Conservation (phyloP, 1,140 invertebrate genomes). For the Monochamus saltuarius region DNA sequence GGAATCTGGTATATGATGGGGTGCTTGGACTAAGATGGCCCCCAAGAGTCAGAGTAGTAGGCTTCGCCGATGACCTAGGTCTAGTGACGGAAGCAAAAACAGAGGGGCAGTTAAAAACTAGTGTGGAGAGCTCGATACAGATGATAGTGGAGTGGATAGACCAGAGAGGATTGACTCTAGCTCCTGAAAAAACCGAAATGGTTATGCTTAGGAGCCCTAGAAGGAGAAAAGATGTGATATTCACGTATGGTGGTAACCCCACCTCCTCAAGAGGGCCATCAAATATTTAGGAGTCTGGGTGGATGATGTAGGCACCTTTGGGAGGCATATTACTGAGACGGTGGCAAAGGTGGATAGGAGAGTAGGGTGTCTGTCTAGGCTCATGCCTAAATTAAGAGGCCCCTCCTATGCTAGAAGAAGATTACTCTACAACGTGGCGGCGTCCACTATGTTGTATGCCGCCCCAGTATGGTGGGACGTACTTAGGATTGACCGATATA, state of each 20-base stretch:
- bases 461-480: conserved; percentile 20
- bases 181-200: conserved; percentile 13
- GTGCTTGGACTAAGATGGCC: background rate
- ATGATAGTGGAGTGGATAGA: too few species aligned
- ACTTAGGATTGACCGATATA: conserved; percentile 10
- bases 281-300: conserved; percentile 21
- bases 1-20: background rate
- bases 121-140: too few species aligned
- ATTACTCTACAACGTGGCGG: background rate
- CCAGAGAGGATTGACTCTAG: background rate
- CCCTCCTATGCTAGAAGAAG: conserved; percentile 8
- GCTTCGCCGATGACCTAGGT: background rate
- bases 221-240: background rate
- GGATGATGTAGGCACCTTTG: conserved; percentile 4
- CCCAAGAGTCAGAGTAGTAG: background rate
- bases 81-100: conserved; percentile 1
- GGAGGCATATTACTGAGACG: conserved; percentile 10
- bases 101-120: background rate
- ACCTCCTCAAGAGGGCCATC: background rate
- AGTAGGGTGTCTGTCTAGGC: conserved; percentile 3
- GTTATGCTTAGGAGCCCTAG: conserved; percentile 7
- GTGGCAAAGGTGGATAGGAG: conserved; percentile 11
- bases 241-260: background rate
- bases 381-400: conserved; percentile 21
- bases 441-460: conserved; percentile 21